Evolutionary conservation across 1,140 invertebrate genomes (phyloP).

Genomic region (Paralvinella palmiformis): DNA sequence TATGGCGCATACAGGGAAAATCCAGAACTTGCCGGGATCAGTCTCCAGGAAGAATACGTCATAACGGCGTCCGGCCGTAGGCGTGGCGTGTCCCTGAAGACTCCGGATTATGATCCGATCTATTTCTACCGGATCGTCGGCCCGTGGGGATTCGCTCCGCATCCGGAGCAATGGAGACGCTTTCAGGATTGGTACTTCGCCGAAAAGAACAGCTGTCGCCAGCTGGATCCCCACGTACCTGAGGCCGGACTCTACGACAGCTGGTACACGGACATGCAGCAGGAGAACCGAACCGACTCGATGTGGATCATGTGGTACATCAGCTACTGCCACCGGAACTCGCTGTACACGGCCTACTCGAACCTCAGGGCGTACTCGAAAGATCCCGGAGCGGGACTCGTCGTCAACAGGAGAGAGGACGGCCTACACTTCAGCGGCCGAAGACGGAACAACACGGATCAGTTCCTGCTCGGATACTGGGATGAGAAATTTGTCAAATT

Average conservation of each 20-base stretch:
- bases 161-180: background rate
- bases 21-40: background rate
- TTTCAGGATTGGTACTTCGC: constrained; percentile 11
- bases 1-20: background rate
- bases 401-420: constrained; percentile 11
- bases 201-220: too few relatives aligned
- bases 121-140: background rate
- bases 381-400: background rate
- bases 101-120: background rate
- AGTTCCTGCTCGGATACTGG: background rate
- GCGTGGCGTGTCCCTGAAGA: background rate
- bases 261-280: constrained; percentile 5
- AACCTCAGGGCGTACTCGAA: background rate
- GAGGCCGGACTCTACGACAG: constrained; percentile 1
- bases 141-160: constrained; percentile 1
- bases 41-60: constrained; percentile 4
- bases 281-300: background rate
- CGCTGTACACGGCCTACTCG: background rate
- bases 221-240: background rate
- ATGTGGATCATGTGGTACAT: constrained; percentile 22
- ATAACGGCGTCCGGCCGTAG: background rate
- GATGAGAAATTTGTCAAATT: background rate
- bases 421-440: constrained; percentile 11
- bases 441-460: background rate
- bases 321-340: constrained; percentile 11